phyloP scores from a whole-genome alignment of 2,797 vertebrate species.

The Hyperoplus immaculatus region DNA sequence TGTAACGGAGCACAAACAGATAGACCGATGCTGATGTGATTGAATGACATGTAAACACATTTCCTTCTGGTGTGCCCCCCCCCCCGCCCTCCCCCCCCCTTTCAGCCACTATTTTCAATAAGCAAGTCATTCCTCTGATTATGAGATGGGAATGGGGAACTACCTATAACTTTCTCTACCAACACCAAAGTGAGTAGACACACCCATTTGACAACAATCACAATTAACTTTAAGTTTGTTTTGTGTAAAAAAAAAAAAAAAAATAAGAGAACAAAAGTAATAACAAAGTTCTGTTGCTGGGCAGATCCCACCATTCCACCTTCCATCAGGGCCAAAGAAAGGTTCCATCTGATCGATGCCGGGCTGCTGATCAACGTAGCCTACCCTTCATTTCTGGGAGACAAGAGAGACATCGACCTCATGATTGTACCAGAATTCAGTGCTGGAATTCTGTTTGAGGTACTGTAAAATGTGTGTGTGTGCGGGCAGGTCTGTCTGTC shows the following conservation, averaged over 20 bases:
- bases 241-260: background rate
- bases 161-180: slow-evolving; percentile 70
- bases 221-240: background rate
- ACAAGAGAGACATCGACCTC: slow-evolving; percentile 75
- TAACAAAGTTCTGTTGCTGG: background rate
- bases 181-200: slow-evolving; percentile 61
- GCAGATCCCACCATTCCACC: slow-evolving; percentile 61
- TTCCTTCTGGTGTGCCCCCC: background rate
- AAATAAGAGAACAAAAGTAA: background rate
- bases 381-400: slow-evolving; percentile 76
- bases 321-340: slow-evolving; percentile 43
- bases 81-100: no score
- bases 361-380: slow-evolving; percentile 68
- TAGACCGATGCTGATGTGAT: background rate
- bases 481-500: background rate
- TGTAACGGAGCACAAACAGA: background rate
- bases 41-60: background rate
- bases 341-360: slow-evolving; percentile 60
- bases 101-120: slow-evolving; percentile 49
- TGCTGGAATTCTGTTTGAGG: slow-evolving; percentile 69
- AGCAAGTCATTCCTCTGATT: slow-evolving; percentile 57
- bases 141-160: slow-evolving; percentile 78
- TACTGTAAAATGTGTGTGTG: background rate
- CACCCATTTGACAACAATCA: background rate
- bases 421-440: slow-evolving; percentile 75